Base-by-base conservation (phyloP, 30 jellyfish, hydroid and myxozoan genomes). In the Mastigias papua region DNA sequence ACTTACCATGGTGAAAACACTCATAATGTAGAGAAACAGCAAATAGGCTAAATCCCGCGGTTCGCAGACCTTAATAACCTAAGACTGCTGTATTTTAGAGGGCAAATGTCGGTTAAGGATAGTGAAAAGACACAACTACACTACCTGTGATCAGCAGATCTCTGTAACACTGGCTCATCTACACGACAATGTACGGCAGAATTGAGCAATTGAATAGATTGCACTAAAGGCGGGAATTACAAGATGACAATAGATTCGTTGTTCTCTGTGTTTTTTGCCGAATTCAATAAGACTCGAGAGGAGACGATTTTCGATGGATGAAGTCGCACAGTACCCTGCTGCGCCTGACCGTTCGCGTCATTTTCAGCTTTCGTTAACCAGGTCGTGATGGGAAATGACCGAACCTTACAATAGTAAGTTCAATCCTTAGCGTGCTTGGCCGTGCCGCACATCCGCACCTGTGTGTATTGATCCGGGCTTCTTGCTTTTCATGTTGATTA, bases 321-420 rank as follows among this genome's bases (percentile, higher is more conserved):
- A 71, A 73, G 75, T 48, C 66, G 80, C 92, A 25, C 86, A 35
- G 80, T 35, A 22, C 48, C 92, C 81, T 50, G 92, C 92, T 83
- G 92, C 30, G 92, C 17, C 57, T 49, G 86, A 83, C 86, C 86
- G 80, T 49, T 83, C 92, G 58, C 92, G 92, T 69, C 86, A 71
- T 71, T 82, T 82, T 69, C 84, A 82, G 84, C 76, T 69, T 29
- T 69, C 82, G 66, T 49, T 71, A 62, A 54, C 82, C 91, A 57
- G 91, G 91, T 82, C 91, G 91, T 48, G 91, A 62, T 54, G 88
- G 69, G 78, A 50, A 54, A 33, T 77, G 88, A 34, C 48, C 73
- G 88, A 62, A 48, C 78, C 62, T 32, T 34, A 75, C 86, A 57
- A 77, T 26, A 57, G 64, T 50, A 46, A 72, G 48, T 23, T 77